Conservation (phyloP, 1,140 invertebrate genomes). For the Sitodiplosis mosellana region DNA sequence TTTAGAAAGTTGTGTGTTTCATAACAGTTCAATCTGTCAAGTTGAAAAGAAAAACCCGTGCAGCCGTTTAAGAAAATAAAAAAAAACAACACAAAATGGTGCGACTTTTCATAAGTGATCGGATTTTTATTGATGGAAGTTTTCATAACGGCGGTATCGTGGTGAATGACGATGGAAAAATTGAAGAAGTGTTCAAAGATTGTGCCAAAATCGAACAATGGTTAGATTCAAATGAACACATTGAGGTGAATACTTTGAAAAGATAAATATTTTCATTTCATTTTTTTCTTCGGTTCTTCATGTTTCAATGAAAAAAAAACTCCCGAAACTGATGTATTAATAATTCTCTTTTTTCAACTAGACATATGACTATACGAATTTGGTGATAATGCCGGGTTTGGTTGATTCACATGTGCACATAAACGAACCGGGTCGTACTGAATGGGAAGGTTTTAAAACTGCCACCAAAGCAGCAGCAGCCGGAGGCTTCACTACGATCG, state of each 20-base stretch:
- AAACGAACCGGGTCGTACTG: conserved; percentile 61
- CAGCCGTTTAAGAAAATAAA: too few relatives aligned
- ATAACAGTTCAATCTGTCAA: too few relatives aligned
- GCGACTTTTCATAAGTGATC: conserved; percentile 20
- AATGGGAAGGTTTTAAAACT: conserved; percentile 50
- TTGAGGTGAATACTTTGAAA: conserved; percentile 9
- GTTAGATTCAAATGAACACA: conserved; percentile 19
- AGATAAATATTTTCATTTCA: not conserved
- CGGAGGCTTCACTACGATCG: conserved; percentile 51
- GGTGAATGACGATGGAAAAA: conserved; percentile 19
- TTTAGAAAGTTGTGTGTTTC: too few relatives aligned
- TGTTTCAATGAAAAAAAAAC: not conserved
- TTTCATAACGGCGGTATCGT: conserved; percentile 17
- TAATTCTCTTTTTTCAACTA: too few relatives aligned
- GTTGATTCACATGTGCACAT: conserved; percentile 81
- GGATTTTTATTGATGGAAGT: conserved; percentile 15
- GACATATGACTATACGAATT: conserved; percentile 38
- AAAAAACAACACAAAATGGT: too few relatives aligned
- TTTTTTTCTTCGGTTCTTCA: too few relatives aligned
- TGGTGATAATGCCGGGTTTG: conserved; percentile 54
- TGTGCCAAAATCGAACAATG: conserved; percentile 20
- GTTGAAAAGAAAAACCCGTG: too few relatives aligned
- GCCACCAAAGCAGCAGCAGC: conserved; percentile 51
- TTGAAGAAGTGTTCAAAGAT: conserved; percentile 12
- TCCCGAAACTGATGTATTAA: conserved; percentile 1